Evolutionary conservation across 2,113 vertebrate species (phyloP), one percentile per base, ranked within the genome.

Genomic region (Otus sunia): DNA sequence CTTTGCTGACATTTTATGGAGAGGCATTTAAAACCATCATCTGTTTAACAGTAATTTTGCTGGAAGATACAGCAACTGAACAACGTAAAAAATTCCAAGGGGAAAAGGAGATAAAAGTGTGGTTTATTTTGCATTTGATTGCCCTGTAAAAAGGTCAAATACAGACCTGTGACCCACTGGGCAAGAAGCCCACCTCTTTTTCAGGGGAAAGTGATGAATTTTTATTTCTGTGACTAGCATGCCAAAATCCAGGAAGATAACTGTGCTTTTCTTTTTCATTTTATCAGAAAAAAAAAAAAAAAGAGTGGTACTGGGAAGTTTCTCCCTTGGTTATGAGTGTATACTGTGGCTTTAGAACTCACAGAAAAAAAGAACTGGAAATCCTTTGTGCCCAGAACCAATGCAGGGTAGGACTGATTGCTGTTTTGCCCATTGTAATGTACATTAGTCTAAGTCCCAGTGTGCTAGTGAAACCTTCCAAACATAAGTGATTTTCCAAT

Each of bases 11-110:
- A 53, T 96, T 87, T 96, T 87, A 77, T 49, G 34, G 68, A 74
- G 36, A 91, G 43, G 32, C 37, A 71, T 91, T 95, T 75, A 89
- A 71, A 93, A 59, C 75, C 94, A 77, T 95, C 95, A 77, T 92
- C 66, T 97, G 86, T 93, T 98, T 96, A 98, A 82, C 73, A 58
- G 85, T 60, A 82, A 75, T 96, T 98, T 95, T 96, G 72, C 94
- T 96, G 92, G 78, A 96, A 97, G 80, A 94, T 90, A 91, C 21
- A 90, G n/a, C 37, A 87, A 89, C 66, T 58, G 32, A 94, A 83
- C 74, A 93, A 85, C 26, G 49, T 52, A 41, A 69, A 88, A 93
- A 74, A 23, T 18, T 43, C 29, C 41, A 69, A 63, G 29, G 74
- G 67, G 41, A 9, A 81, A 84, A 86, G 45, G 19, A 80, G 15